Percentiles rank a stretch among this genome's conserved stretches.
These are phyloP conservation scores for Tadarida brasiliensis DNA, from an alignment of 2,797 vertebrate genomes.

Conservation along the genomic window DNA sequence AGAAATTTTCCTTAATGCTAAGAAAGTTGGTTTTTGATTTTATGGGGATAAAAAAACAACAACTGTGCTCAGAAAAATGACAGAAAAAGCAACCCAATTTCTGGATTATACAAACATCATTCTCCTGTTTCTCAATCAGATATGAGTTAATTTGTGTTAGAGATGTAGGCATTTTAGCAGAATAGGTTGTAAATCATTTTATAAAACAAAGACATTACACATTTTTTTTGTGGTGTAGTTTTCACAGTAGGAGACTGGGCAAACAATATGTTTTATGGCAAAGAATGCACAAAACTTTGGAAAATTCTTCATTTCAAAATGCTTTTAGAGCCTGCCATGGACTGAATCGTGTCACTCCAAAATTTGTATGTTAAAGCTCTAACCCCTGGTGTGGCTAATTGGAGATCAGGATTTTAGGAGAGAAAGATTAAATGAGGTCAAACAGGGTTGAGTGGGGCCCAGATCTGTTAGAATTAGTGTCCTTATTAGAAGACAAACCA, in stretches of 20 bases:
- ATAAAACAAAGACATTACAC: background rate
- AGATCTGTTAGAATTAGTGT: background rate
- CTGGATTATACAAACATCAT: background rate
- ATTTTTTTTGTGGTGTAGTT: background rate
- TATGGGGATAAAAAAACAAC: background rate
- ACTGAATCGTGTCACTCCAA: background rate
- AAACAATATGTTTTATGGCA: background rate
- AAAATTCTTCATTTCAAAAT: background rate
- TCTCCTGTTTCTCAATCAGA: conserved; percentile 7
- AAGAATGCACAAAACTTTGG: background rate
- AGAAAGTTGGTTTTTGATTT: background rate
- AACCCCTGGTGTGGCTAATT: background rate
- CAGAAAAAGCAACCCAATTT: background rate
- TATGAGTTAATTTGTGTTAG: background rate
- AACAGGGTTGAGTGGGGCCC: background rate
- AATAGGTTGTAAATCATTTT: background rate
- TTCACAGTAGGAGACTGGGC: background rate
- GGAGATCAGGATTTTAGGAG: background rate
- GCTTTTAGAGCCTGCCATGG: background rate
- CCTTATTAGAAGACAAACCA: background rate
- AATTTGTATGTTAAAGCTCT: background rate
- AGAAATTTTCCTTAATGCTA: background rate
- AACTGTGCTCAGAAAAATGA: background rate
- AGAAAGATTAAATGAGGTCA: background rate
- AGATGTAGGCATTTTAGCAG: background rate